These are phyloP conservation scores for Florisuga fusca DNA, from an alignment of 2,797 vertebrate genomes.

Conservation along the genomic window DNA sequence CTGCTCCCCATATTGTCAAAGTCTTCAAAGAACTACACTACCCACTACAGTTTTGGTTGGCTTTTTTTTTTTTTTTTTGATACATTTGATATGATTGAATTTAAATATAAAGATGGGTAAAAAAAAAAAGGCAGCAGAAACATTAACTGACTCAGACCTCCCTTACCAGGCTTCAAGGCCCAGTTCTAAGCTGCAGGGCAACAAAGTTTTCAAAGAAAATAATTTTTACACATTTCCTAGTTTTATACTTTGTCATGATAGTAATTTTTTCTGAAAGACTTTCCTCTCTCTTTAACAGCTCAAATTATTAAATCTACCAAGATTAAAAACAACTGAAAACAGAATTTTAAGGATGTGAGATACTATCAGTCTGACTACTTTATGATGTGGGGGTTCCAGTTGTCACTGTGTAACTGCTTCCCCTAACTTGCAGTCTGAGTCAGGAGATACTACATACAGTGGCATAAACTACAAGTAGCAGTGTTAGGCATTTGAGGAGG, in stretches of 20 bases:
- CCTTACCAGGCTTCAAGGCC: background rate
- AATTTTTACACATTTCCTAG: background rate
- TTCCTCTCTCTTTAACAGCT: background rate
- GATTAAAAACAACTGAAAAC: background rate
- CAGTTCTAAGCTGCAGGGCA: background rate
- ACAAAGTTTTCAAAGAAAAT: background rate
- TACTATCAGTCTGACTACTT: background rate
- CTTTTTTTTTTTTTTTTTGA: background rate
- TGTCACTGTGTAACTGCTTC: background rate
- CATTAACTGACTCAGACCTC: background rate
- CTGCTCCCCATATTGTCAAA: background rate
- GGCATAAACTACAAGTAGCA: background rate
- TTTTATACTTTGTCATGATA: background rate
- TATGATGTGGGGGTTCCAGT: background rate
- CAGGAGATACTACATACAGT: background rate
- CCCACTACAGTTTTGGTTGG: background rate
- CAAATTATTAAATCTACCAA: background rate
- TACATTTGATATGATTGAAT: background rate
- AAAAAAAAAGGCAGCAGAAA: background rate
- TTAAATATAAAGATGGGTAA: fast-evolving
- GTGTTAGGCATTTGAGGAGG: background rate
- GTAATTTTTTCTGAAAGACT: background rate
- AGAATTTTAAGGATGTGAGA: background rate
- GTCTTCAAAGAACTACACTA: background rate
- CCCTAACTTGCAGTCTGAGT: background rate